These are phyloP conservation scores for Noctua comes DNA, from an alignment of 2,888 invertebrate genomes.

Conservation along the genomic window DNA sequence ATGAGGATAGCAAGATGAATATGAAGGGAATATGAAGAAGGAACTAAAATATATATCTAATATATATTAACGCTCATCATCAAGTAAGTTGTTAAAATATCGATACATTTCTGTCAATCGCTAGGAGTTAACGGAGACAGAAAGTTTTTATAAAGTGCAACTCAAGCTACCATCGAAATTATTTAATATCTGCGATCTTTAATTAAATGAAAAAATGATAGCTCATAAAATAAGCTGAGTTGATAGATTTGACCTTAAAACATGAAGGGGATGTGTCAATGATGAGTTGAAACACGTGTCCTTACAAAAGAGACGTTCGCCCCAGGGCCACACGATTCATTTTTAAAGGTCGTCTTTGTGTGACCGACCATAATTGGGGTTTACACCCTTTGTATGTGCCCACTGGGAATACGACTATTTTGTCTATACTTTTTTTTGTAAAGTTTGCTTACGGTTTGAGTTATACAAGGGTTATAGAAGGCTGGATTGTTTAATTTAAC, in stretches of 20 bases:
- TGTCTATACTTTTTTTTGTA: conserved; percentile 6
- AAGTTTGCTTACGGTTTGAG: conserved; percentile 8
- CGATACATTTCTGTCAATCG: neutral
- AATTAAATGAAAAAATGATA: conserved; percentile 26
- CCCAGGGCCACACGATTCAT: conserved; percentile 24
- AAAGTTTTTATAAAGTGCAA: neutral
- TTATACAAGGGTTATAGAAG: conserved; percentile 13
- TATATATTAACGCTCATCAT: neutral
- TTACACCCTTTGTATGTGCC: conserved; percentile 51
- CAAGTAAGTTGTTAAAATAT: neutral
- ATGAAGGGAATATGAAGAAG: neutral
- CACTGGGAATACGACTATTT: conserved; percentile 41
- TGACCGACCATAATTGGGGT: conserved; percentile 51
- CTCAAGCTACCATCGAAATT: neutral
- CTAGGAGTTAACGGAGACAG: neutral
- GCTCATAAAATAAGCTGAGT: conserved; percentile 44
- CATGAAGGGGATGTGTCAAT: conserved; percentile 49
- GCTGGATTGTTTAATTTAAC: neutral
- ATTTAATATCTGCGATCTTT: conserved; percentile 13
- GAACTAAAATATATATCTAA: too few relatives aligned
- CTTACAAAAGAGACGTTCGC: conserved; percentile 42
- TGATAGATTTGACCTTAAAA: conserved; percentile 58
- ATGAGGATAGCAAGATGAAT: neutral
- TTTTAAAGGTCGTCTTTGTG: conserved; percentile 43
- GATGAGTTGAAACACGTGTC: conserved; percentile 20